phyloP scores from a whole-genome alignment of 1,140 invertebrate species.

The Pomacea maculata region DNA sequence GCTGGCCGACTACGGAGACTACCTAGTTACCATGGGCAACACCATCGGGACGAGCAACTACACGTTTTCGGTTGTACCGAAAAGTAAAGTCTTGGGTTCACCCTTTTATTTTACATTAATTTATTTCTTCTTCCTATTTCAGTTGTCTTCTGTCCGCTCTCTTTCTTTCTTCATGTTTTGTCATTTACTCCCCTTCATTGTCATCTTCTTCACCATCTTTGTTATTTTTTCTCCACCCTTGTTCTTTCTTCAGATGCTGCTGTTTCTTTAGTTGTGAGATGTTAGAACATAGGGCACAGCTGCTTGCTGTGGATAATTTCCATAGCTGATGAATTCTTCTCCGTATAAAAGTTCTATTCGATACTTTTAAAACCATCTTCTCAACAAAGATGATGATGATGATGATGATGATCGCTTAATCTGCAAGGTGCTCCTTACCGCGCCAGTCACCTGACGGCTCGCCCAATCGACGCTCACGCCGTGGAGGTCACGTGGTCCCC shows the following conservation, averaged over 20 bases:
- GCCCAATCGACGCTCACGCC: constrained; percentile 5
- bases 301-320: too few relatives aligned
- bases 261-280: background rate
- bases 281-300: too few relatives aligned
- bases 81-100: constrained; percentile 5
- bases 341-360: too few relatives aligned
- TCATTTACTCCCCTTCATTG: background rate
- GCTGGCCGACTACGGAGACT: constrained; percentile 20
- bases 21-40: constrained; percentile 25
- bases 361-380: too few relatives aligned
- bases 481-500: constrained; percentile 23
- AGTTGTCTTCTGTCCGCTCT: background rate
- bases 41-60: background rate
- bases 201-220: background rate
- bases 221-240: background rate
- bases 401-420: background rate
- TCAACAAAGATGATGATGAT: too few relatives aligned
- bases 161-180: background rate
- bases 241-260: background rate
- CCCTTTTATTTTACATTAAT: background rate
- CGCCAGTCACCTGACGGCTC: constrained; percentile 9
- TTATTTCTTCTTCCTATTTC: background rate
- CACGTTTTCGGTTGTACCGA: constrained; percentile 9
- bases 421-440: constrained; percentile 13
- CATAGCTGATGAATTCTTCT: too few relatives aligned